phyloP scores from a whole-genome alignment of 2,888 invertebrate species.

The Malachius bipustulatus region DNA sequence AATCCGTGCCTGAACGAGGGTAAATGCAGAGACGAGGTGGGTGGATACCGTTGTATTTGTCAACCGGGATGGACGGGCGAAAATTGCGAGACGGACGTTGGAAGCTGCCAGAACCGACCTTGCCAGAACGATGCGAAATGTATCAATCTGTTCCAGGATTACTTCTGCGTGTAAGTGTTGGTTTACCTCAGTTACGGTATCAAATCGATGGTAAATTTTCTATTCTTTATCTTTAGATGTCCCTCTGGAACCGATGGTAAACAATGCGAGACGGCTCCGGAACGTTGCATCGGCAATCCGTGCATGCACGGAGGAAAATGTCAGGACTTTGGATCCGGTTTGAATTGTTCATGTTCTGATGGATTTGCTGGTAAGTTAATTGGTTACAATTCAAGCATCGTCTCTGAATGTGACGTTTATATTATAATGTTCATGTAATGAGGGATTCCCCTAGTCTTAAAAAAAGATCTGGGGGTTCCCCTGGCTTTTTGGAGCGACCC shows the following conservation, averaged over 20 bases:
- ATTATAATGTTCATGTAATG: too few species aligned
- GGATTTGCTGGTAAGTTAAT: conserved; percentile 70
- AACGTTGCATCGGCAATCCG: conserved; percentile 84
- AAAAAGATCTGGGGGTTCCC: too few species aligned
- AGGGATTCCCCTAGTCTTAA: too few species aligned
- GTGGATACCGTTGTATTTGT: conserved; percentile 71
- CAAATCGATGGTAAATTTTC: conserved; percentile 7
- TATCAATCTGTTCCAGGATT: conserved; percentile 85
- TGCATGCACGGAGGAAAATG: conserved; percentile 95
- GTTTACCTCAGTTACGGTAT: background rate
- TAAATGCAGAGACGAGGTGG: conserved; percentile 74
- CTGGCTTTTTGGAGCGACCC: too few species aligned
- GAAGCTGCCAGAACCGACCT: conserved; percentile 73
- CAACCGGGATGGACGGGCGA: conserved; percentile 77
- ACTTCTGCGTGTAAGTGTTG: conserved; percentile 70
- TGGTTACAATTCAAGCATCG: too few species aligned
- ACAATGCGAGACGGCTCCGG: conserved; percentile 92
- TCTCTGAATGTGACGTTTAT: too few species aligned
- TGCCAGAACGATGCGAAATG: conserved; percentile 90
- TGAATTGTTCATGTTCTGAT: conserved; percentile 84
- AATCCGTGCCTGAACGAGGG: conserved; percentile 84
- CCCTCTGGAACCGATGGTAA: conserved; percentile 94
- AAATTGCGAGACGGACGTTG: conserved; percentile 77
- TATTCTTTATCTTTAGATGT: conserved; percentile 44
- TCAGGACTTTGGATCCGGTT: conserved; percentile 88